Conservation (phyloP, 2,888 invertebrate genomes). For the Agrotis ipsilon region DNA sequence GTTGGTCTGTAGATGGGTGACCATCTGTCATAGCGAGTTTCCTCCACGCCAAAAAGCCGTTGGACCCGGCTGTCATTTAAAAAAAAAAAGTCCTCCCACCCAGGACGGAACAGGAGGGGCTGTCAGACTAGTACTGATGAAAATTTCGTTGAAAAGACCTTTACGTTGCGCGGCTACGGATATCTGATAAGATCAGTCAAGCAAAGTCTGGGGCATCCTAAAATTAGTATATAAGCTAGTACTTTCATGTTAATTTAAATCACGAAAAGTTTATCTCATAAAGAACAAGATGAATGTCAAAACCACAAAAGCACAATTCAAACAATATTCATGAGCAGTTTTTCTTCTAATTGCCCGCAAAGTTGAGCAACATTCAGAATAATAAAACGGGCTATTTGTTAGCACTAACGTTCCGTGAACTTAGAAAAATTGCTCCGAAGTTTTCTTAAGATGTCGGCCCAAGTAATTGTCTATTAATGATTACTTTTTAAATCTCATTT, state of each 20-base stretch:
- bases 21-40: no score
- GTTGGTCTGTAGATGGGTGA: no score
- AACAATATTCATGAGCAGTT: conserved; percentile 26
- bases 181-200: no score
- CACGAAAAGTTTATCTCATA: neutral
- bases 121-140: no score
- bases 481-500: conserved; percentile 15
- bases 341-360: conserved; percentile 36
- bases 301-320: neutral
- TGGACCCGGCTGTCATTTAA: no score
- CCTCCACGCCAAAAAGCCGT: no score
- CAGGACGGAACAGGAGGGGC: no score
- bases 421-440: conserved; percentile 34
- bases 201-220: no score
- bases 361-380: conserved; percentile 32
- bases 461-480: conserved; percentile 21
- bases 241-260: neutral
- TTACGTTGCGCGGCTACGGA: no score
- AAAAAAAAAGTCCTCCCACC: no score
- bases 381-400: conserved; percentile 33
- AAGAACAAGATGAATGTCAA: conserved; percentile 9
- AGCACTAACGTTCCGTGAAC: conserved; percentile 40
- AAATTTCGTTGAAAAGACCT: no score
- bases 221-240: no score
- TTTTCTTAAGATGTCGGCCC: conserved; percentile 12